phyloP scores from a whole-genome alignment of 2,888 invertebrate species.

The Serrognathus titanus region DNA sequence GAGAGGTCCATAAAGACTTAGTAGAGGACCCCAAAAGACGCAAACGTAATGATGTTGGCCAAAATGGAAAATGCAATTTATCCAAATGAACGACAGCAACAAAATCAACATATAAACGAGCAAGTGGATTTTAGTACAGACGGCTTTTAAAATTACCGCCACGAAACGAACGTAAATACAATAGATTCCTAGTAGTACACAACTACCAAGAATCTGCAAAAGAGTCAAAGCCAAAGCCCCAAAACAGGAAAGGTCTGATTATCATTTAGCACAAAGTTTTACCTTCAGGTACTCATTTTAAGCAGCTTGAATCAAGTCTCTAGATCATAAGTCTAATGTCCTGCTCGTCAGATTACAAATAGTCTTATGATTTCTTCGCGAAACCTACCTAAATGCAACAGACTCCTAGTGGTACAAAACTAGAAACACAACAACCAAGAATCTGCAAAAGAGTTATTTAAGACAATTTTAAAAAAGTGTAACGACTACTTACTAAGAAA shows the following conservation, averaged over 20 bases:
- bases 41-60: slow-evolving; percentile 80
- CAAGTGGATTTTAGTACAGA: slow-evolving; percentile 30
- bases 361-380: too few species aligned
- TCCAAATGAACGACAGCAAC: slow-evolving; percentile 64
- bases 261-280: too few species aligned
- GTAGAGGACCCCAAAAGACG: slow-evolving; percentile 80
- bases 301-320: too few species aligned
- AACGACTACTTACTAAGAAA: slow-evolving; percentile 47
- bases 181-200: slow-evolving; percentile 90
- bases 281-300: too few species aligned
- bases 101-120: slow-evolving; percentile 41
- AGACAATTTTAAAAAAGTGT: background rate
- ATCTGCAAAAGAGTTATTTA: background rate
- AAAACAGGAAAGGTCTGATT: too few species aligned
- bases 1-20: slow-evolving; percentile 76
- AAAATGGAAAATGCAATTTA: slow-evolving; percentile 85
- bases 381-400: too few species aligned
- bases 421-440: too few species aligned
- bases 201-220: slow-evolving; percentile 25
- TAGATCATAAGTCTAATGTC: too few species aligned
- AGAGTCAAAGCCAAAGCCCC: too few species aligned
- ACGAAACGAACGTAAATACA: slow-evolving; percentile 78
- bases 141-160: slow-evolving; percentile 42
- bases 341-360: too few species aligned
- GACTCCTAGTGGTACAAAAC: too few species aligned